These are phyloP conservation scores for Rotaria socialis DNA, from an alignment of 2,888 invertebrate genomes.

Conservation along the genomic window DNA sequence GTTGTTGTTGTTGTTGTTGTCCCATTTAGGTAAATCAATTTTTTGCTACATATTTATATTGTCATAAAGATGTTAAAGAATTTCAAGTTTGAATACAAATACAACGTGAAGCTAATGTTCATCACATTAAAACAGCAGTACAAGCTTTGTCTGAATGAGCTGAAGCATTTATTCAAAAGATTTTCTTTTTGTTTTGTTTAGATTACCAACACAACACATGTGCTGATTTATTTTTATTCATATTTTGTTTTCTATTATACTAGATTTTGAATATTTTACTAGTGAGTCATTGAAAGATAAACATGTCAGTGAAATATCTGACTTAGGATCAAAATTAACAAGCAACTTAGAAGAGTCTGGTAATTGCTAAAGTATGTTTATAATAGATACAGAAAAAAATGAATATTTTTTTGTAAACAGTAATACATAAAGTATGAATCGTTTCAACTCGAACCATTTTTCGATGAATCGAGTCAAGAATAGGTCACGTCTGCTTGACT, in stretches of 20 bases:
- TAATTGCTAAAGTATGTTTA: slow-evolving; percentile 4
- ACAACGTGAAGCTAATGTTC: slow-evolving; percentile 15
- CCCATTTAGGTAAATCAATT: background rate
- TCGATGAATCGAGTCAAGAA: too few relatives aligned
- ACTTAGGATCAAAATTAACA: slow-evolving; percentile 9
- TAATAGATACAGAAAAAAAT: background rate
- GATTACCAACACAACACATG: background rate
- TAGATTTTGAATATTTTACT: background rate
- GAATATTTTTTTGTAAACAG: background rate
- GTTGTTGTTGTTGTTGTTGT: background rate
- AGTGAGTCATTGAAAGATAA: slow-evolving; percentile 27
- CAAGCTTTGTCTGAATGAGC: slow-evolving; percentile 18
- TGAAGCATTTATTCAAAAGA: slow-evolving; percentile 15
- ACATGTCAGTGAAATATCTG: background rate
- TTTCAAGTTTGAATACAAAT: slow-evolving; percentile 29
- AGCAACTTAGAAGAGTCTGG: slow-evolving; percentile 24
- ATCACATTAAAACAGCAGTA: slow-evolving; percentile 19
- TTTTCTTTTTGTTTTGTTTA: background rate
- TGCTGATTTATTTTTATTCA: too few relatives aligned
- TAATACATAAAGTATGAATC: too few relatives aligned
- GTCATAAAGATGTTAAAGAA: slow-evolving; percentile 5
- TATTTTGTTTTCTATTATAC: background rate
- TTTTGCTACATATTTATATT: slow-evolving; percentile 34
- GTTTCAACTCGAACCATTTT: too few relatives aligned
- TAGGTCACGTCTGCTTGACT: too few relatives aligned